Base-by-base conservation (phyloP, 92 coral and sea anemone species). In the Porites cylindrica region DNA sequence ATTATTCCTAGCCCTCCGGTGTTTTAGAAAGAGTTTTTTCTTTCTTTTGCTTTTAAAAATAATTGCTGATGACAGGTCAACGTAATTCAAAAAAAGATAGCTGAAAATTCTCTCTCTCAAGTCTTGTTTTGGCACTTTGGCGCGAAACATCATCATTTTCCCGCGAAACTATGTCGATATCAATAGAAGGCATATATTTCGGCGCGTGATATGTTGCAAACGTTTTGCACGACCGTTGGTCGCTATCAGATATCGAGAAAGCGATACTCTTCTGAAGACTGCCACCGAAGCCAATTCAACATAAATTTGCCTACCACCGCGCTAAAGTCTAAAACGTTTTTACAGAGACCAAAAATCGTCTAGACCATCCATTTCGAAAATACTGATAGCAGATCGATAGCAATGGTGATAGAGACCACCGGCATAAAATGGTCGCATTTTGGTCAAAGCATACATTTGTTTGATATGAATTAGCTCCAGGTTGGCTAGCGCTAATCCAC, bases 71-170 rank as follows among this genome's bases (percentile, higher is more conserved):
- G 65, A 19, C 9, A 52, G 19, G 11, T 53, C 43, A 3, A 59
- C 4, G 13, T 20, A 1, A 19, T 5, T 75, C 10, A 19, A 14
- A 51, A 54, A 80, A 66, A 80, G 20, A 12, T 16, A 51, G 66
- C 17, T 0, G 32, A 10, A 70, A 70, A 10, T 18, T 14, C 38
- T 71, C 77, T 2, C 59, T 9, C 20, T 32, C 47, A 38, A 29
- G 86, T 72, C 71, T 54, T 70, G 60, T 81, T 70, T 70, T 70
- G 70, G 10, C 70, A 56, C 1, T 63, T 24, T 20, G 64, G 63
- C 78, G 70, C 78, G 66, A 7, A 67, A 14, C 24, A 13, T 11
- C 8, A 17, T 12, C 20, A 6, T 79, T 79, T 32, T 51, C 10
- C 76, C 85, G 85, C 29, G 66, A 29, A 81, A 69, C 51, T 14